Conservation (phyloP, 1,140 invertebrate genomes). For the Chironomus tepperi region DNA sequence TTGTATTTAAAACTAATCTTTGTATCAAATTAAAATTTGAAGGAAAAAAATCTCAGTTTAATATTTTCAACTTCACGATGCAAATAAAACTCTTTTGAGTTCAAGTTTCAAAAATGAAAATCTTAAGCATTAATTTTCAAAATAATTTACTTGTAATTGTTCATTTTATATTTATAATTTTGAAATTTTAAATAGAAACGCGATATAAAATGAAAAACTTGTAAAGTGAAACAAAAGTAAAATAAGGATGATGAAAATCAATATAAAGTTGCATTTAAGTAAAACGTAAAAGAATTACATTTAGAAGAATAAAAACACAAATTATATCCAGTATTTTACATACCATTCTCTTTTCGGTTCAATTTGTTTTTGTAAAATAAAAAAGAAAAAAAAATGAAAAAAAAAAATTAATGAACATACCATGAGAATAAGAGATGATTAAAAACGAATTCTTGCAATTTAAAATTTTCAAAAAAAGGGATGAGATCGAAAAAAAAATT, state of each 20-base stretch:
- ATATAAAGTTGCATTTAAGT: conserved; percentile 21
- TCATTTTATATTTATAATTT: no score
- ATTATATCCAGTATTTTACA: conserved; percentile 21
- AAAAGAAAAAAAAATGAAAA: background rate
- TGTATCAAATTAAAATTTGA: no score
- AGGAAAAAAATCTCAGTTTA: no score
- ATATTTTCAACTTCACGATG: no score
- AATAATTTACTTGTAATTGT: no score
- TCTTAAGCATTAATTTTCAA: no score
- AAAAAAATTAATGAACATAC: conserved; percentile 11
- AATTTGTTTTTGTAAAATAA: background rate
- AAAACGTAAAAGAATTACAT: background rate
- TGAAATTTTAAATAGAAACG: no score
- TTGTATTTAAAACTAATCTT: no score
- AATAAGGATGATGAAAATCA: background rate
- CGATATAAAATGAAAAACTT: background rate
- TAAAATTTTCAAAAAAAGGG: background rate
- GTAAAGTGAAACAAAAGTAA: conserved; percentile 7
- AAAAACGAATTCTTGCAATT: conserved; percentile 16
- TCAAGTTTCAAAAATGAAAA: no score
- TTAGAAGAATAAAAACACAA: background rate
- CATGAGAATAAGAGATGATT: background rate
- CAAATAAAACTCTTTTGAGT: no score
- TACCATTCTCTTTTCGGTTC: background rate
- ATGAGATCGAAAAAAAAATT: background rate